Evolutionary conservation across 2,797 vertebrate species (phyloP), one percentile per base, ranked within the genome.

Genomic region (Heterohyrax brucei): DNA sequence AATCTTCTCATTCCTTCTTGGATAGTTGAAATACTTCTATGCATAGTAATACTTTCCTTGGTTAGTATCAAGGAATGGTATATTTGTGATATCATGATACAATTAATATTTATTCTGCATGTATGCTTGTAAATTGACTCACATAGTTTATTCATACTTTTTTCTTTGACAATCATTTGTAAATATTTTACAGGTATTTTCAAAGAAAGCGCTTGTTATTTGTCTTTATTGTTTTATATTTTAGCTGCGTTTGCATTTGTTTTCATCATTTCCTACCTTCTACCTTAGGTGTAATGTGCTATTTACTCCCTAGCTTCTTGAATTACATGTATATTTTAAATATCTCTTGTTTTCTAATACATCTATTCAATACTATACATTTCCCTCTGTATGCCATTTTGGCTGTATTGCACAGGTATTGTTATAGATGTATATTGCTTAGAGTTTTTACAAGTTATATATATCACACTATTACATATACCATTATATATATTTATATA

Each of bases 171-270:
- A 66, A 66, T 66, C 30, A 66, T 56, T 93, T 86, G 13, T 8
- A 50, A 86, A 61, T 64, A 76, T 68, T 59, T 72, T 78, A 50
- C 61, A 87, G 53, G 24, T 59, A n/a, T 44, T 44, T 89, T 76
- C 48, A 68, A 89, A 93, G 30, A 75, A 44, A 22, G 33, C 1
- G 76, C 76, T 93, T 39, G 44, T 76, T 70, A 82, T 68, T 61
- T 70, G 70, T 10, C 10, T 82, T 21, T 70, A n/a, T n/a, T 77
- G 4, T 53, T 77, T 81, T 86, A 33, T 80, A 62, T 64, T 85
- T 89, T 33, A 59, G 70, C 18, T 93, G 81, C 28, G 86, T 92
- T 16, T 93, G 30, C n/a, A 33, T 70, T 70, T 18, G 18, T 70
- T 28, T 70, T 70, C 12, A 18, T 70, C n/a, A 8, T 19, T 70